Evolutionary conservation across 2,113 vertebrate genomes (phyloP), one percentile per base, ranked within the genome.

Genomic region (Noturus placidus): DNA sequence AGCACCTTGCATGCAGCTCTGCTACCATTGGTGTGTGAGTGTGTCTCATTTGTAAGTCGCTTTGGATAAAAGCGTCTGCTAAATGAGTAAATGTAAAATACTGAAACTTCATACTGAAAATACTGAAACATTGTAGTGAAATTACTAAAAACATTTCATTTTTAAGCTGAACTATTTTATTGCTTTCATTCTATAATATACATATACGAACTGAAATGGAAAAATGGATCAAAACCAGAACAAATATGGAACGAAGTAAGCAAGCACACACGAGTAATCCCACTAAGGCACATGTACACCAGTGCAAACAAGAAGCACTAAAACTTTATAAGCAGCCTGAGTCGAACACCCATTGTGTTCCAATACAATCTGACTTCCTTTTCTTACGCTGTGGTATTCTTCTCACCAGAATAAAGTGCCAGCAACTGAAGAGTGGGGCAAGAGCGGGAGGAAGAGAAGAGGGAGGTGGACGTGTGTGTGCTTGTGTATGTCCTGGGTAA

Each of bases 311-410:
- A 90, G 90, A 94, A 91, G 90, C 93, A 90, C 88, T 90, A 52
- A 27, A 78, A 67, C 30, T 69, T 72, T 38, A 33, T 20, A 67
- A 84, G 78, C 11, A 90, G 85, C 82, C 56, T 88, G 30, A 67
- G 85, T 80, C 90, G 92, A 94, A 92, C 93, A 90, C 85, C 93
- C 91, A 97, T 94, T 95, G 94, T 98, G 97, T 97, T 96, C 95
- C 92, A 94, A 97, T 97, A 98, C 97, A 99, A 99, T 99, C 95
- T 96, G 94, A 97, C 97, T 98, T 98, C 97, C 97, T 96, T 95
- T 97, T 92, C 92, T 92, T 95, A 94, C 93, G 95, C 93, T 69
- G 89, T 93, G 88, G 92, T 96, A 96, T 95, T 96, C 95, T 96
- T 97, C 94, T 95, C 96, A 88, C 96, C 82, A 95, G 95, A 96